Base-by-base conservation (phyloP, 2,797 vertebrate species). In the Phalanger gymnotis region DNA sequence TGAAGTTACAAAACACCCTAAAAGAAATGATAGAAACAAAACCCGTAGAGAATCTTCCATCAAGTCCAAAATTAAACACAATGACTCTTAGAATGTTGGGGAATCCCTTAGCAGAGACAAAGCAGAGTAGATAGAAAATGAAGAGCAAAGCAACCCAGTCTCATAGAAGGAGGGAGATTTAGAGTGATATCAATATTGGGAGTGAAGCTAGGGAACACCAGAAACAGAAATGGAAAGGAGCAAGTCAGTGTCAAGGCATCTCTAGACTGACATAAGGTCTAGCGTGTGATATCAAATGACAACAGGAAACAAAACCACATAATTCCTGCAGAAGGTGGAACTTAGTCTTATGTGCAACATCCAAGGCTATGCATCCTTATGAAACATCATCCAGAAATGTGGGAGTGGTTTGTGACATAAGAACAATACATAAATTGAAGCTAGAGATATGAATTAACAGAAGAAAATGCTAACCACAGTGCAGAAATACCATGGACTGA, bases 361-460 rank as follows among this genome's bases (percentile, higher is more conserved):
- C 16, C 1, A 22, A 73, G 16, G 16, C 5, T 9, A 19, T 22
- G 1, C 5, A 22, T 7, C 1, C 2, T 16, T 11, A 40, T n/a
- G 0, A 5, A 5, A 22, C n/a, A 73, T 22, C 16, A 22, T 40
- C 1, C 1, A 73, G 16, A 40, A 73, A 73, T 9, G 34, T 61
- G 61, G n/a, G 61, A 40, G n/a, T 7, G 16, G 34, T 19, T 5
- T 40, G 14, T 40, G 16, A 73, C 34, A 73, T 66, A 66, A 19
- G 16, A 0, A n/a, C 14, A 2, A 40, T n/a, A 16, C 34, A 73
- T 0, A 40, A 73, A 73, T 22, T n/a, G 14, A 73, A 73, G 14
- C 0, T 6, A 3, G 34, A 5, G 3, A 19, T 73, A 16, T 73
- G 34, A 19, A 73, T 73, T 73, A 19, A 40, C 5, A 22, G 16